A percentile compares a stretch with the other conserved stretches of the same genome.
Evolutionary conservation across 2,797 vertebrate species (phyloP).

Genomic region (Crenichthys baileyi): DNA sequence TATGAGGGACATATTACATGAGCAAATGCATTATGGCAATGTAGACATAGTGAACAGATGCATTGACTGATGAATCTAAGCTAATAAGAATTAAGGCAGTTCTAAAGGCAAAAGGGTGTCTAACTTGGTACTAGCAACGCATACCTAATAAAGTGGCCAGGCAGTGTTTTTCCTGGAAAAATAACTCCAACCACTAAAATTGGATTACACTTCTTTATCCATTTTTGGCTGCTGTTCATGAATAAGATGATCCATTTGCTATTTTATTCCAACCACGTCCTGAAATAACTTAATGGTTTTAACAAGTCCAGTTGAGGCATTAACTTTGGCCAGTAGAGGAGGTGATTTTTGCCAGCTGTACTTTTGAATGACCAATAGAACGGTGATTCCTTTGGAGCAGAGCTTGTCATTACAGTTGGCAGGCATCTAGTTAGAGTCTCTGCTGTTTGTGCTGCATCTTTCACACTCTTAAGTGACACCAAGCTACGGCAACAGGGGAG

Average conservation of each 20-base stretch:
- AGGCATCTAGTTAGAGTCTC: slow-evolving; percentile 64
- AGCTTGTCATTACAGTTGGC: slow-evolving; percentile 52
- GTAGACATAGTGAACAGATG: not conserved
- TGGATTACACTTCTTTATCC: not conserved
- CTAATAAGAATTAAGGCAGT: not conserved
- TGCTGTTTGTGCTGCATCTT: slow-evolving; percentile 59
- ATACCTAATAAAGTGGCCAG: not conserved
- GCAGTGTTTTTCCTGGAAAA: not conserved
- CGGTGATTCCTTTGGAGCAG: slow-evolving; percentile 40
- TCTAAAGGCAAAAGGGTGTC: not conserved
- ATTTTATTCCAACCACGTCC: not conserved
- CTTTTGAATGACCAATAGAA: slow-evolving; percentile 30
- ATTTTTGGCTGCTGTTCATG: too few species aligned
- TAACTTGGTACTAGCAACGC: not conserved
- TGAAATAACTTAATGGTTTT: not conserved
- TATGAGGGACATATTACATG: not conserved
- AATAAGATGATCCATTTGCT: not conserved
- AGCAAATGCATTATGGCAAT: not conserved
- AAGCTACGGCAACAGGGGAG: slow-evolving; percentile 73
- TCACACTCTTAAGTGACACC: slow-evolving; percentile 76
- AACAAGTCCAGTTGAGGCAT: not conserved
- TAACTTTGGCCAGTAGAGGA: not conserved
- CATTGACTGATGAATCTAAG: not conserved
- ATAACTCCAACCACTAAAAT: not conserved
- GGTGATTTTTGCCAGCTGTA: slow-evolving; percentile 25